Base-by-base conservation (phyloP, 2,888 invertebrate species). In the Halictus ligatus region DNA sequence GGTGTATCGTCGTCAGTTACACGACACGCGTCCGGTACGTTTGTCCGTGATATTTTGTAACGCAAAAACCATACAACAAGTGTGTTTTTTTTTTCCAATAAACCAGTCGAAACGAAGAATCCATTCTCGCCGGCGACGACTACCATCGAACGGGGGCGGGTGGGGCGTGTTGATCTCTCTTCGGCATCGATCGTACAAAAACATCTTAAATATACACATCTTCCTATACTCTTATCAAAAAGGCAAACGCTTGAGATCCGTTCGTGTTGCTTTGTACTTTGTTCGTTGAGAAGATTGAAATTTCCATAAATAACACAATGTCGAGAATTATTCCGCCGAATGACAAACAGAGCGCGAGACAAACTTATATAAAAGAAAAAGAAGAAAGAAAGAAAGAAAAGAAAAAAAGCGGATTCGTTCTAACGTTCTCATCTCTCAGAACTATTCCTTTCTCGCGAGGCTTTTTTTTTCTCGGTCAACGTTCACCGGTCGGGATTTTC, bases 251-350 rank as follows among this genome's bases (percentile, higher is more conserved):
- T 88, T 93, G 93, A 93, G 93, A 93, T 93, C 93, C 91, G 92
- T 91, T 93, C 90, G 86, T 90, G 87, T 84, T 88, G 89, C 81
- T 93, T 93, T 93, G 93, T 93, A 93, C 93, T 93, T 89, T 92
- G 88, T 92, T 92, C 93, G 91, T 89, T 92, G 90, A 91, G 92
- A 90, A 90, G 86, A 88, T 89, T 86, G 86, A 64, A 81, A 81
- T 87, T 87, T 82, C 48, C 88, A 89, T 89, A 85, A 89, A 89
- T 89, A 89, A 82, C 77, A 82, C 77, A 76, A 80, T 81, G 83
- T 80, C 75, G 80, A 86, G 64, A 81, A 83, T 80, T 79, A n/a
- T 48, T 60, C 21, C 21, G 48, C 82, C 73, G 69, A 78, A 84
- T 75, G 40, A 40, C 58, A n/a, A n/a, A n/a, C 58, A 58, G 50